Evolutionary conservation across 1,140 invertebrate genomes (phyloP), one percentile per base, ranked within the genome.

Genomic region (Listronotus bonariensis): DNA sequence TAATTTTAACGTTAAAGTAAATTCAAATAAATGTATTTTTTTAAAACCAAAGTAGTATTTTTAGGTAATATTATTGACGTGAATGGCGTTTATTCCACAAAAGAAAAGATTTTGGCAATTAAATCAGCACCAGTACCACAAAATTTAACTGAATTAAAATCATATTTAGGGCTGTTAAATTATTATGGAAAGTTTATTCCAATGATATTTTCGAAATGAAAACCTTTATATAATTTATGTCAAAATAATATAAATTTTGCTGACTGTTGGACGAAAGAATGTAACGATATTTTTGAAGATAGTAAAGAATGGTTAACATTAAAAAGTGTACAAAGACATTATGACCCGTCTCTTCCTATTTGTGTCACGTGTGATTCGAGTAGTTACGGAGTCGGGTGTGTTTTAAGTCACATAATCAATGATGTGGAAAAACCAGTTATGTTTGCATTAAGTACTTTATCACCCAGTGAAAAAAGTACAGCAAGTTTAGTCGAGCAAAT

Each of bases 101-200:
- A 72, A 46, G 70, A 72, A 6, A 82, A 81, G 67, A 65, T 80
- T 0, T 38, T 65, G 40, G 73, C 70, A 14, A 73, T 82, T 11
- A 34, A 41, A 10, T 55, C 75, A 5, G 70, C 78, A 34, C 66
- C 65, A 10, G 15, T 11, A 43, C 80, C 79, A 34, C 62, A 60
- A 54, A 74, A 74, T 59, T 32, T 72, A n/a, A 75, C 71, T 32
- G 65, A 77, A 55, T 18, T 82, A 0, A 66, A 72, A 48, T 56
- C 67, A n/a, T 80, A 82, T 63, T 48, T 81, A 3, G 78, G 79
- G 3, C 69, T 80, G 54, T 65, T 76, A 36, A 75, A 76, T 40
- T 83, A 79, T 58, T 77, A 78, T 59, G 42, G 75, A 2, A 69
- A 72, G 57, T 81, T 80, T 68, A 74, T 82, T 15, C 72, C 60